phyloP scores from a whole-genome alignment of 1,140 invertebrate genomes.

The Papilio machaon region DNA sequence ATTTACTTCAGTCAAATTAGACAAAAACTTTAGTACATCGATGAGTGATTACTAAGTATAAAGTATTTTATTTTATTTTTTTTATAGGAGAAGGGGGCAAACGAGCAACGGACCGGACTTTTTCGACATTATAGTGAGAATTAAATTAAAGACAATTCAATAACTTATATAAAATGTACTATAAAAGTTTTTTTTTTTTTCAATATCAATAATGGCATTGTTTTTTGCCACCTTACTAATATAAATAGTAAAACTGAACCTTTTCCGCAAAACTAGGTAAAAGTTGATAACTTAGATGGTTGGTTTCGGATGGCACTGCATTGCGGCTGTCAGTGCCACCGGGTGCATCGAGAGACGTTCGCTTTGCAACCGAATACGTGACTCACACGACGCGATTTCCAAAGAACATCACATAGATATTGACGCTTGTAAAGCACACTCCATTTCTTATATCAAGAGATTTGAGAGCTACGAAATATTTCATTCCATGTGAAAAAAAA shows the following conservation, averaged over 20 bases:
- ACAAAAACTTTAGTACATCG: too few relatives aligned
- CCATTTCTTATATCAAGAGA: background rate
- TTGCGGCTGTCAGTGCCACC: constrained; percentile 15
- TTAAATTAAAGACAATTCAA: too few relatives aligned
- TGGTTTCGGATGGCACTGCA: constrained; percentile 11
- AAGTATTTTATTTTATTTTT: too few relatives aligned
- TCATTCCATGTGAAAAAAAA: background rate
- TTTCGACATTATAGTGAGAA: too few relatives aligned
- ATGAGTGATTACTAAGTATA: too few relatives aligned
- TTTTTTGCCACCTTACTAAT: background rate
- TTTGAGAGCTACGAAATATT: background rate
- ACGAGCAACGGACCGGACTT: too few relatives aligned
- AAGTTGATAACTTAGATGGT: constrained; percentile 7
- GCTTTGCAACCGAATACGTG: constrained; percentile 14
- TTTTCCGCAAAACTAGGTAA: constrained; percentile 19
- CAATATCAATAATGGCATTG: background rate
- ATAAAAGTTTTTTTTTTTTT: background rate
- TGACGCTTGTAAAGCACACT: background rate
- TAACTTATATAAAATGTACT: too few relatives aligned
- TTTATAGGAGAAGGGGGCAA: too few relatives aligned
- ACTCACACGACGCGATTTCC: background rate
- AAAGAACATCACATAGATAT: background rate
- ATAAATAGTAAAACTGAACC: constrained; percentile 2
- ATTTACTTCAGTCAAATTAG: too few relatives aligned
- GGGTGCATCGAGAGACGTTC: constrained; percentile 8